These are phyloP conservation scores for Pterocles gutturalis DNA, from an alignment of 2,113 vertebrate genomes.

Conservation along the genomic window DNA sequence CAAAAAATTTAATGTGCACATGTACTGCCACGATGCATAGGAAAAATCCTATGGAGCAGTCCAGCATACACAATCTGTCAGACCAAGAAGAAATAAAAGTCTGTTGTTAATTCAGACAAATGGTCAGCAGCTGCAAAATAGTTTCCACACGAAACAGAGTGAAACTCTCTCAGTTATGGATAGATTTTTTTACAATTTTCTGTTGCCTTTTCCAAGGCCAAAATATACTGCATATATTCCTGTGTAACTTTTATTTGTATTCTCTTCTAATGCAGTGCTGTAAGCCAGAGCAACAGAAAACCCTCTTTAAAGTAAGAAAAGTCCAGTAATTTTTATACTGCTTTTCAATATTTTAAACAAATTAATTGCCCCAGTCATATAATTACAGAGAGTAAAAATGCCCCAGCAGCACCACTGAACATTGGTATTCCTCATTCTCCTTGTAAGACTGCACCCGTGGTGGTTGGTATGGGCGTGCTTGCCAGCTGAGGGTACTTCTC, in stretches of 20 bases:
- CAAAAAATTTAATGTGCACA: background rate
- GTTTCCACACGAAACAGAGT: constrained; percentile 72
- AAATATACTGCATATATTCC: background rate
- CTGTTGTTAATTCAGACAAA: constrained; percentile 80
- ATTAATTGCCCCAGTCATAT: background rate
- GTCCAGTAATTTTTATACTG: background rate
- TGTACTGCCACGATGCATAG: constrained; percentile 62
- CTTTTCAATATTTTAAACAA: background rate
- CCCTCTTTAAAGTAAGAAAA: background rate
- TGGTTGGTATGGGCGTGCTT: background rate
- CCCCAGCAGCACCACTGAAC: background rate
- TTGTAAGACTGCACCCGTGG: fast-evolving
- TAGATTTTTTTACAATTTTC: constrained; percentile 49
- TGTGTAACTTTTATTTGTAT: background rate
- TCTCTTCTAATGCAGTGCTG: background rate
- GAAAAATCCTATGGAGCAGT: constrained; percentile 53
- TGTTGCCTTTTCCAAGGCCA: constrained; percentile 62
- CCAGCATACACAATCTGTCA: constrained; percentile 71
- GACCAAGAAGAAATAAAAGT: constrained; percentile 73
- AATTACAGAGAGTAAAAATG: background rate
- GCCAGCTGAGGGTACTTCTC: background rate
- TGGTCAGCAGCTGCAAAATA: constrained; percentile 77
- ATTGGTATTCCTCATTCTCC: background rate
- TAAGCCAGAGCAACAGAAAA: background rate
- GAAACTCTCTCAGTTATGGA: constrained; percentile 51